A percentile compares a stretch with the other conserved stretches of the same genome.
phyloP scores from a whole-genome alignment of 2,797 vertebrate species.

The Caiman crocodilus region DNA sequence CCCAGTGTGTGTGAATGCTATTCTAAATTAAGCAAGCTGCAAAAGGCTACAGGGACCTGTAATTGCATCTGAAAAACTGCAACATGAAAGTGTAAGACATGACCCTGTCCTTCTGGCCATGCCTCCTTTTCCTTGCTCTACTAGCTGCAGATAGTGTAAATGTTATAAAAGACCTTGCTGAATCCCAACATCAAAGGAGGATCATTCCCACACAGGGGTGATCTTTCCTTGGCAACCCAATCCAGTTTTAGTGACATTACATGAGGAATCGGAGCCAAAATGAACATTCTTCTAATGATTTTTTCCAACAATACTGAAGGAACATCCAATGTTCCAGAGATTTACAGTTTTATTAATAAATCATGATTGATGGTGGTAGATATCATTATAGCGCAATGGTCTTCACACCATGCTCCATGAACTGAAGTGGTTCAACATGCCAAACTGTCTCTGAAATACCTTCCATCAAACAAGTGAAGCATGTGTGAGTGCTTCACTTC shows the following conservation, averaged over 20 bases:
- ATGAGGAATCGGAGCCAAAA: conserved; percentile 39
- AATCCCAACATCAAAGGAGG: background rate
- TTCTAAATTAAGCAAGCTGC: background rate
- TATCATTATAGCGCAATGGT: background rate
- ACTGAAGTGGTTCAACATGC: background rate
- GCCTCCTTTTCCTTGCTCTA: conserved; percentile 9
- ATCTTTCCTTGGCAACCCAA: background rate
- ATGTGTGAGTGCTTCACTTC: background rate
- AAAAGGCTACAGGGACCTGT: background rate
- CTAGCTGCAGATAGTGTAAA: background rate
- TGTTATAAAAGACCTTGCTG: background rate
- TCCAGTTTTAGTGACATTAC: background rate
- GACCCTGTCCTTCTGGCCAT: background rate
- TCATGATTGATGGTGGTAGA: background rate
- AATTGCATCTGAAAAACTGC: background rate
- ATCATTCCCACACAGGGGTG: background rate
- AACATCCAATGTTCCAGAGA: background rate
- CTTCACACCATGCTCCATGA: background rate
- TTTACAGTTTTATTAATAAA: background rate
- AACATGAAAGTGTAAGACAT: background rate
- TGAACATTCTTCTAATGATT: conserved; percentile 55
- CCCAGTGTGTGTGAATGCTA: background rate
- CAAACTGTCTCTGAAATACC: background rate
- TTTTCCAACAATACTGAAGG: conserved; percentile 32
- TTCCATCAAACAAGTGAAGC: background rate